Base-by-base conservation (phyloP, 64 coral and sea anemone species). In the Montipora cactus region DNA sequence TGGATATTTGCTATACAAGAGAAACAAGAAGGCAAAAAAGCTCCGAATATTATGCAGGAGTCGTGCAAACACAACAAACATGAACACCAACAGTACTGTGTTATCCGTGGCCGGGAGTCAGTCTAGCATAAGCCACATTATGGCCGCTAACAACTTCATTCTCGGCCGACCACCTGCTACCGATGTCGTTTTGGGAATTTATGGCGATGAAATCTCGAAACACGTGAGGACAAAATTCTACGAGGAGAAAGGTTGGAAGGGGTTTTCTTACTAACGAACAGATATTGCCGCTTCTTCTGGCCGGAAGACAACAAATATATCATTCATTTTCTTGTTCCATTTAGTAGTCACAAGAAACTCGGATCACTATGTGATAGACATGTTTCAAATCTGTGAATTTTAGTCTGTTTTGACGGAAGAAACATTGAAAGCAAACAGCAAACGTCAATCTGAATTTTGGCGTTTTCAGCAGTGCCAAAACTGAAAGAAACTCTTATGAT, bases 231-330 rank as follows among this genome's bases (percentile, higher is more conserved):
- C 66, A 49, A 59, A 45, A 0, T 86, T 86, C 47, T 86, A 86
- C 28, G 82, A 86, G 48, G 82, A 86, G 82, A 86, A 86, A 72
- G 45, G 82, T 49, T 86, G 82, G 82, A 49, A 64, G 66, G 82
- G 64, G 4, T 86, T 86, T 51, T 62, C 66, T 2, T 86, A 86
- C 46, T 86, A 37, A 86, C 51, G 67, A 50, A 68, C 19, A 22
- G 18, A 5, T 22, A 51, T 49, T 47, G 45, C 15, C 2, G 37
- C 19, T 44, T 5, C 8, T 10, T 15, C 6, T 37, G 37, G 37
- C 37, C 37, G 20, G 50, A 1, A 55, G 52, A 55, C 52, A 37
- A 37, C 37, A 37, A 37, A 37, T 37, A 55, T 55, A 14, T 64
- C 11, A 64, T 7, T 16, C 61, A 64, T 64, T 64, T 15, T 64